These are phyloP conservation scores for Enteromius argenteus DNA, from an alignment of 2,797 vertebrate species.

Conservation along the genomic window DNA sequence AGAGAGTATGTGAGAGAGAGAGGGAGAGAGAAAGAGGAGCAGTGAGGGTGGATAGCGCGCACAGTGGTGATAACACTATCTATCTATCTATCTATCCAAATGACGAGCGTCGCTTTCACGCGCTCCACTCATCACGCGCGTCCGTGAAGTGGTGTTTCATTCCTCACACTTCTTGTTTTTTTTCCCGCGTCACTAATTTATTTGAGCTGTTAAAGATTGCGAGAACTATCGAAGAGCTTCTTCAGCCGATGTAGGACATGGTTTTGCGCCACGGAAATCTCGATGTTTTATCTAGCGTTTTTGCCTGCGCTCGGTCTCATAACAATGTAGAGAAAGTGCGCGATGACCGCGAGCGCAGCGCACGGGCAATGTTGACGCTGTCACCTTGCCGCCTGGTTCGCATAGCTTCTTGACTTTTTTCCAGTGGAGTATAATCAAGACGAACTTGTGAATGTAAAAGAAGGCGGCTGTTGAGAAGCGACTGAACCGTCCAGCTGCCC, in stretches of 20 bases:
- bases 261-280: conserved; percentile 30
- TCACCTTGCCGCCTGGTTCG: conserved; percentile 59
- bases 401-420: conserved; percentile 51
- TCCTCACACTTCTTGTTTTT: conserved; percentile 24
- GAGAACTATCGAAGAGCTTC: conserved; percentile 51
- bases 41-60: conserved; percentile 41
- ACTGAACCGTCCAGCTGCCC: conserved; percentile 71
- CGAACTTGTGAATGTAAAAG: conserved; percentile 81
- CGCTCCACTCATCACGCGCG: conserved; percentile 50
- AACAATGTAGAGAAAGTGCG: conserved; percentile 72
- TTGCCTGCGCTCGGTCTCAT: conserved; percentile 54
- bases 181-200: conserved; percentile 27
- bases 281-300: conserved; percentile 52
- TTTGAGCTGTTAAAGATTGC: conserved; percentile 43
- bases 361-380: conserved; percentile 67
- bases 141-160: conserved; percentile 55
- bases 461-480: conserved; percentile 61
- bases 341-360: conserved; percentile 66
- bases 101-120: conserved; percentile 67
- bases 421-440: conserved; percentile 65
- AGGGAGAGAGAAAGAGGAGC: conserved; percentile 46
- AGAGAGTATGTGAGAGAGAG: conserved; percentile 68
- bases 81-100: conserved; percentile 59
- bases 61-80: conserved; percentile 60
- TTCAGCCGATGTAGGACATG: conserved; percentile 37